Evolutionary conservation across 35 echinoderm and acorn worm genomes (phyloP), one percentile per base, ranked within the genome.

Genomic region (Hemicentrotus pulcherrimus): DNA sequence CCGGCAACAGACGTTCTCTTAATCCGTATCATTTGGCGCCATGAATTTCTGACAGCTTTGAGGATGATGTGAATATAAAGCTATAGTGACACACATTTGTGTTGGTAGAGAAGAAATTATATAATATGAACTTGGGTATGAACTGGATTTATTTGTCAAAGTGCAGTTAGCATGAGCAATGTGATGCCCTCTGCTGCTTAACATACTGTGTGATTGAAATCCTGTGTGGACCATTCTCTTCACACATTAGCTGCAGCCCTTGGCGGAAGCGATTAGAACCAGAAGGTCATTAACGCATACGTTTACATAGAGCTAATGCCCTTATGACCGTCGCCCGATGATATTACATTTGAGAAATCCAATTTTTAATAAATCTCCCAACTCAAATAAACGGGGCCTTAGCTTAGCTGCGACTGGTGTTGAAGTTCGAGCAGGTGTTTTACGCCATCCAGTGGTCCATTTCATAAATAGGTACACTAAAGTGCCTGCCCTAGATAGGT

Each of bases 361-460:
- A 28, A 30, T 41, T 70, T 78, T 78, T 78, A 78, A 78, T 78
- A 78, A 78, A n/a, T 78, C 65, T 78, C 22, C 65, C 6, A 78
- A 78, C 65, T 78, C 65, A 78, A 78, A 78, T 78, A 78, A 24
- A 28, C 19, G 65, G 65, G 16, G 7, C 28, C 65, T 78, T 78
- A 78, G 65, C 65, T 78, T 78, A 78, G 65, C 65, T 78, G 65
- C 65, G 65, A 28, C 65, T 78, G 65, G 65, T 78, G 65, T 78
- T 78, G 65, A 78, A 78, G 65, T 78, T 78, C 65, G 28, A 78
- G 65, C 65, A 78, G 65, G 65, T 78, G 65, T 78, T 78, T 78
- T 28, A 78, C 65, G 19, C 65, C 65, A 78, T 78, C 65, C 65
- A 78, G 19, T 78, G 65, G 65, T 78, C 65, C 24, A 78, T 78